Evolutionary conservation across 1,140 invertebrate species (phyloP).

Genomic region (Drosophila repleta): DNA sequence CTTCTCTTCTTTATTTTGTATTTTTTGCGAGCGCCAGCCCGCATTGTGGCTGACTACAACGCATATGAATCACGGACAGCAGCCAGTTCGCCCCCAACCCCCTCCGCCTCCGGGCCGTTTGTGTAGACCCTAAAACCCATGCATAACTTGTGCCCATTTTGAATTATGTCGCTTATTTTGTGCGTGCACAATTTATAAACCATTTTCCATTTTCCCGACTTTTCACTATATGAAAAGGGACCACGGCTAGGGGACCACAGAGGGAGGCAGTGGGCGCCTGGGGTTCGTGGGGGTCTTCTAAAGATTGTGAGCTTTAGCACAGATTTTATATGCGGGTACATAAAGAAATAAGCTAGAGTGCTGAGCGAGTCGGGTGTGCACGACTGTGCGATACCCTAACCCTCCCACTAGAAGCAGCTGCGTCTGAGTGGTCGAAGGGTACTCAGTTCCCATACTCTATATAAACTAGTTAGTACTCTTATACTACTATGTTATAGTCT

Average conservation of each 20-base stretch:
- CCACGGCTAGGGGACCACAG: background rate
- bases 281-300: background rate
- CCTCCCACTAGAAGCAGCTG: too few relatives aligned
- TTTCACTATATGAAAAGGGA: constrained; percentile 35
- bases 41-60: constrained; percentile 11
- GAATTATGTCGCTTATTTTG: constrained; percentile 48
- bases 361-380: too few relatives aligned
- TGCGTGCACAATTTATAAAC: constrained; percentile 46
- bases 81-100: background rate
- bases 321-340: constrained; percentile 38
- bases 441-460: too few relatives aligned
- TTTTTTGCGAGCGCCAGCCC: constrained; percentile 31
- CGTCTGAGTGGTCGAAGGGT: too few relatives aligned
- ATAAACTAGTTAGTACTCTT: too few relatives aligned
- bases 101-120: background rate
- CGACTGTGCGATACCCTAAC: too few relatives aligned
- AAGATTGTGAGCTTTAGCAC: constrained; percentile 28
- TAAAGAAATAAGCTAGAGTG: background rate
- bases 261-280: background rate
- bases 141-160: constrained; percentile 36
- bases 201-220: constrained; percentile 30
- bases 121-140: background rate
- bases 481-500: too few relatives aligned
- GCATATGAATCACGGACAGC: constrained; percentile 55
- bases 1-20: constrained; percentile 14